phyloP scores from a whole-genome alignment of 2,888 invertebrate genomes.

The Hemicrepidius hirtus region DNA sequence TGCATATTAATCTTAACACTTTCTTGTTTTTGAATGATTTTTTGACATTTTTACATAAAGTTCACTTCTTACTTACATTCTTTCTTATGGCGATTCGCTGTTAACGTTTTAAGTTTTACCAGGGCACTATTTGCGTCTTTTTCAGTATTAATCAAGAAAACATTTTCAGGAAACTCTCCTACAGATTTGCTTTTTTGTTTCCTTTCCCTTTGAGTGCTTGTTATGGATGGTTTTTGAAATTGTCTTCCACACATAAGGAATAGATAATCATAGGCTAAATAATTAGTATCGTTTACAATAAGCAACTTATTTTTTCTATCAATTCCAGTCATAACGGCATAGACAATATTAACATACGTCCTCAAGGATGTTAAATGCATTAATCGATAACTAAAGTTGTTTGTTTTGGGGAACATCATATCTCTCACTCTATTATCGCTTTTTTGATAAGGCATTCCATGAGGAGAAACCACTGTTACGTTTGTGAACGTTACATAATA shows the following conservation, averaged over 20 bases:
- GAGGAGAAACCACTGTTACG: constrained; percentile 80
- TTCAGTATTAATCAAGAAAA: constrained; percentile 77
- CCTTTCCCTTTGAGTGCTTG: constrained; percentile 62
- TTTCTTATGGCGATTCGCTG: not conserved
- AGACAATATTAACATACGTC: constrained; percentile 80
- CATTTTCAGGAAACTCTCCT: constrained; percentile 75
- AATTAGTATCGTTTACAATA: constrained; percentile 70
- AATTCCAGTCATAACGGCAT: constrained; percentile 73
- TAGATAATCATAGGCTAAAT: constrained; percentile 74
- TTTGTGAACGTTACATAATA: constrained; percentile 79
- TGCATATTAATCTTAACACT: too few relatives aligned
- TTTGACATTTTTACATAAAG: too few relatives aligned
- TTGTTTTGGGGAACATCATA: constrained; percentile 74
- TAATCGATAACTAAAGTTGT: constrained; percentile 75
- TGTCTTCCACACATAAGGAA: constrained; percentile 76
- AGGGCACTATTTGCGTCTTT: constrained; percentile 74
- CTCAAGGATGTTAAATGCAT: constrained; percentile 75
- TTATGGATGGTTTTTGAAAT: constrained; percentile 74
- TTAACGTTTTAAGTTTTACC: constrained; percentile 65
- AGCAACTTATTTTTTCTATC: constrained; percentile 76
- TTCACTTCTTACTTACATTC: constrained; percentile 46
- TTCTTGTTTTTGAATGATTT: too few relatives aligned
- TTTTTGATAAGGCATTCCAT: constrained; percentile 73
- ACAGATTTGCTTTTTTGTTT: constrained; percentile 63
- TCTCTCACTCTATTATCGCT: constrained; percentile 67